Evolutionary conservation across 2,113 vertebrate genomes (phyloP).

Genomic region (Seriola aureovittata): DNA sequence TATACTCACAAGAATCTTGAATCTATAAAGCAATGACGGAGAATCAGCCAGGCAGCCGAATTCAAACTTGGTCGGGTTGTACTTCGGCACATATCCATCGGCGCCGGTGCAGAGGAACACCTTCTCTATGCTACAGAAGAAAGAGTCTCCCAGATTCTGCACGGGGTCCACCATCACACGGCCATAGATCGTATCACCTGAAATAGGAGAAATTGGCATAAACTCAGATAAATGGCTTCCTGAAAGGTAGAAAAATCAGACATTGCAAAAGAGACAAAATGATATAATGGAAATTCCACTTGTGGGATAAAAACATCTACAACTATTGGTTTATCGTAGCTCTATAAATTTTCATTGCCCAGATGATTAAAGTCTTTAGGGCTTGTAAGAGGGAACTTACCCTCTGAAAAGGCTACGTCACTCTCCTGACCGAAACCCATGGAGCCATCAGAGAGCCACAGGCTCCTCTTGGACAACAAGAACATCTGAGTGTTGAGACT

Average conservation of each 20-base stretch:
- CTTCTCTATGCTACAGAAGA: constrained; percentile 96
- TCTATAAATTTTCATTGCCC: background rate
- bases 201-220: background rate
- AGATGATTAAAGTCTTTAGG: background rate
- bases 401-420: constrained; percentile 92
- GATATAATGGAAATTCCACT: background rate
- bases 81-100: constrained; percentile 97
- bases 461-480: constrained; percentile 90
- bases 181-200: constrained; percentile 92
- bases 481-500: constrained; percentile 96
- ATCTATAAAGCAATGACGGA: constrained; percentile 91
- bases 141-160: constrained; percentile 95
- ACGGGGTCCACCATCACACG: constrained; percentile 98
- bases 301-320: background rate
- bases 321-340: background rate
- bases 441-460: constrained; percentile 96
- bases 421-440: constrained; percentile 94
- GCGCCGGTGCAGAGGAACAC: constrained; percentile 96
- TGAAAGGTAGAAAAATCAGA: constrained; percentile 1
- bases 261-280: background rate
- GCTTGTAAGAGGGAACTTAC: constrained; percentile 70
- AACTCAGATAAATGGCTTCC: too few relatives aligned
- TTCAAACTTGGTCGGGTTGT: constrained; percentile 89
- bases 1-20: constrained; percentile 94
- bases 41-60: constrained; percentile 96